phyloP scores from a whole-genome alignment of 2,797 vertebrate species.

The Buphagus erythrorhynchus region DNA sequence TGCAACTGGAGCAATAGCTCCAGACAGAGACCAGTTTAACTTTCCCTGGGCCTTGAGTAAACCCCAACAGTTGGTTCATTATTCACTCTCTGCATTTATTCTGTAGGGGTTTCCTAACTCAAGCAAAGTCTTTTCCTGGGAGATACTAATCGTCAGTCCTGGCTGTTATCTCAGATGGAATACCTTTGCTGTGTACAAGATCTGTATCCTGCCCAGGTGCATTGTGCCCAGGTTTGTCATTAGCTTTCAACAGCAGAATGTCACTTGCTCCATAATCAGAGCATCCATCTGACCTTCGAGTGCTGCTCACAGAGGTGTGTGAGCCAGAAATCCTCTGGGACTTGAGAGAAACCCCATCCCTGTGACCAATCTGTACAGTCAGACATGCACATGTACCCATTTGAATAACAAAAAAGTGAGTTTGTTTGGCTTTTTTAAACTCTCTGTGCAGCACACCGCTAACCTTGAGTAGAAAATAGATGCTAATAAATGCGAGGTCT shows the following conservation, averaged over 20 bases:
- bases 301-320: slow-evolving; percentile 5
- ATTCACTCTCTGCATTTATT: slow-evolving; percentile 3
- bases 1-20: neutral
- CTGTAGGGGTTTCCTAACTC: neutral
- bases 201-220: neutral
- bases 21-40: neutral
- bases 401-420: slow-evolving; percentile 7
- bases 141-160: neutral
- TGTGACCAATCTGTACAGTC: neutral
- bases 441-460: neutral
- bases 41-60: neutral
- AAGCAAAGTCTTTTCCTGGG: neutral
- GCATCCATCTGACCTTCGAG: neutral
- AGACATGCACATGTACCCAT: neutral
- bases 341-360: neutral
- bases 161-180: neutral
- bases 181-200: neutral
- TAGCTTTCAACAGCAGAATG: slow-evolving; percentile 32
- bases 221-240: neutral
- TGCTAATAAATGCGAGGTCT: slow-evolving; percentile 75
- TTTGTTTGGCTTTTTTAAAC: slow-evolving; percentile 3
- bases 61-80: neutral
- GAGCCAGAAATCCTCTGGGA: slow-evolving; percentile 23
- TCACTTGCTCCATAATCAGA: neutral
- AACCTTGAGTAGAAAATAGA: slow-evolving; percentile 73